Evolutionary conservation across 1,140 invertebrate genomes (phyloP).

Genomic region (Ceratina australensis): DNA sequence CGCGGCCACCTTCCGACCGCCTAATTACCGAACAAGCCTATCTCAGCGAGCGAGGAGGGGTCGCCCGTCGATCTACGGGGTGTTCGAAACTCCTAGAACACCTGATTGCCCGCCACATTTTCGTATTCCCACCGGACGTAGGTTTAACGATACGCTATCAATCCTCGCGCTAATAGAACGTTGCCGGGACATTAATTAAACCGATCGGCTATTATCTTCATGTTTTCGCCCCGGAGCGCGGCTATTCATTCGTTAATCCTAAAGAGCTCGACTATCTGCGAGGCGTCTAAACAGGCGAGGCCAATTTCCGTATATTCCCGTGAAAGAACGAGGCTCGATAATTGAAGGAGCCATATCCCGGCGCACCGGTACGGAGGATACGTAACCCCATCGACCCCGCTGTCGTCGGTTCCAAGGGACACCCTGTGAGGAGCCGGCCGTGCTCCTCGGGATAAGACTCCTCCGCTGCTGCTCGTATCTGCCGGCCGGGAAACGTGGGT

Average conservation of each 20-base stretch:
- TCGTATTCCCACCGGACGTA: not conserved
- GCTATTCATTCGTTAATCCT: not conserved
- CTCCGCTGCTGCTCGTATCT: conserved; percentile 34
- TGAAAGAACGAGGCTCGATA: conserved; percentile 41
- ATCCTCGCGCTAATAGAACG: not conserved
- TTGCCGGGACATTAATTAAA: not conserved
- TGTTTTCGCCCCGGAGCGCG: not conserved
- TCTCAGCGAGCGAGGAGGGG: conserved; percentile 56
- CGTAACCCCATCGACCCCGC: conserved; percentile 37
- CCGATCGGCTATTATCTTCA: not conserved
- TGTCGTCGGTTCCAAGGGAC: conserved; percentile 50
- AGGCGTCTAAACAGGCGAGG: not conserved
- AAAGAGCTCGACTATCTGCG: not conserved
- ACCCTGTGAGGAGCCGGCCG: conserved; percentile 45
- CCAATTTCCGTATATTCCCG: conserved; percentile 38
- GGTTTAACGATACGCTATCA: not conserved
- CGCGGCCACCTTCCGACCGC: conserved; percentile 66
- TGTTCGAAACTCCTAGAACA: conserved; percentile 35
- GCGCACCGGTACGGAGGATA: not conserved
- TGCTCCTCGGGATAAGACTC: conserved; percentile 29
- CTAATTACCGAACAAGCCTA: conserved; percentile 74
- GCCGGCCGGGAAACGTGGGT: conserved; percentile 31
- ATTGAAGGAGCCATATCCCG: conserved; percentile 27
- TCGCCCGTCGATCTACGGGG: conserved; percentile 44
- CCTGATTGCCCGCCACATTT: not conserved